Conservation (phyloP, 2,113 vertebrate genomes). For the Dipodomys ordii region DNA sequence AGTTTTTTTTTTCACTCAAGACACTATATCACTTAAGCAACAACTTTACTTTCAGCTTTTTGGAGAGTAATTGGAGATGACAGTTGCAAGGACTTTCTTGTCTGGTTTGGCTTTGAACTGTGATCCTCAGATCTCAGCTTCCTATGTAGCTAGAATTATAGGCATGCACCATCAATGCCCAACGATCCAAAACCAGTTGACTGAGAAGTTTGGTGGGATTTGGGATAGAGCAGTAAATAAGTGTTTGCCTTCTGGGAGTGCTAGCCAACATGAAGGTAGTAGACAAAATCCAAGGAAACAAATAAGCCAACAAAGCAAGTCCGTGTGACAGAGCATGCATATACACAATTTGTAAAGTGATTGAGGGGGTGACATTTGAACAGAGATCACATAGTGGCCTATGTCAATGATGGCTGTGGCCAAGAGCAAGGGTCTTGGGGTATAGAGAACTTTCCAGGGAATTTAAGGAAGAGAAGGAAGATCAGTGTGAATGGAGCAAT, state of each 20-base stretch:
- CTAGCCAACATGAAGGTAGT: background rate
- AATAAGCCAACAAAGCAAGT: slow-evolving; percentile 23
- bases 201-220: background rate
- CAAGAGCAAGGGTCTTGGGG: background rate
- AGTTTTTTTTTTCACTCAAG: too few species aligned
- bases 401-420: background rate
- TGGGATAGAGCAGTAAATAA: slow-evolving; percentile 19
- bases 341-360: background rate
- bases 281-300: slow-evolving; percentile 43
- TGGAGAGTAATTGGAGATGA: too few species aligned
- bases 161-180: background rate
- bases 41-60: too few species aligned
- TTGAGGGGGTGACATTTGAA: background rate
- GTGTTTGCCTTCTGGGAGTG: slow-evolving; percentile 13
- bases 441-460: background rate
- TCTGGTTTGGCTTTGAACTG: too few species aligned
- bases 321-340: background rate
- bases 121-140: too few species aligned
- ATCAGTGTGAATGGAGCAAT: background rate
- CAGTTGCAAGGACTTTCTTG: too few species aligned
- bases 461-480: background rate
- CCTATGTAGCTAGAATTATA: too few species aligned
- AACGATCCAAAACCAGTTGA: background rate
- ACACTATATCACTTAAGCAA: too few species aligned
- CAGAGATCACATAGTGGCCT: background rate